phyloP scores from a whole-genome alignment of 2,888 invertebrate genomes.

The Eristalis arbustorum region DNA sequence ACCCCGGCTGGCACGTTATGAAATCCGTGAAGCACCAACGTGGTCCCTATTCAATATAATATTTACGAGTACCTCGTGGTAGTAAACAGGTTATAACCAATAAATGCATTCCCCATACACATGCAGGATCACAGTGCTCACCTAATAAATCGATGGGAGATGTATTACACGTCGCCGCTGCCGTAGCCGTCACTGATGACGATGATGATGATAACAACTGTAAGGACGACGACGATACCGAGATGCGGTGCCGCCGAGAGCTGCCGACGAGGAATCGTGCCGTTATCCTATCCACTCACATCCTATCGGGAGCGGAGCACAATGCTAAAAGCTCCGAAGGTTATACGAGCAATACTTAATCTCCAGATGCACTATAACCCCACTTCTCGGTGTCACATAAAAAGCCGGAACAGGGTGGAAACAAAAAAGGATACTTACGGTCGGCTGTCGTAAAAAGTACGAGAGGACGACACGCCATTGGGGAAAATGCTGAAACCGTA shows the following conservation, averaged over 20 bases:
- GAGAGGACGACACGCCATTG: constrained; percentile 38
- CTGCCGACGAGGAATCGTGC: constrained; percentile 46
- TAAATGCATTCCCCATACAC: constrained; percentile 52
- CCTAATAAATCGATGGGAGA: constrained; percentile 48
- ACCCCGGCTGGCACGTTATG: background rate
- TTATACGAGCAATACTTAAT: constrained; percentile 67
- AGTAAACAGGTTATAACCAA: constrained; percentile 65
- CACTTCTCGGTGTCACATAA: constrained; percentile 42
- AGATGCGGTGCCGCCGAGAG: background rate
- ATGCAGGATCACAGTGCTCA: constrained; percentile 36
- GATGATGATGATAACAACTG: background rate
- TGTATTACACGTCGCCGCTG: constrained; percentile 20
- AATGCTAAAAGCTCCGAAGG: constrained; percentile 64
- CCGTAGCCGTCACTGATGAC: background rate
- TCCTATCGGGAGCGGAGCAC: constrained; percentile 47
- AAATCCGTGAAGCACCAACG: background rate
- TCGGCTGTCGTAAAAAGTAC: constrained; percentile 42
- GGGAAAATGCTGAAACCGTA: constrained; percentile 62
- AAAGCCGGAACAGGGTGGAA: constrained; percentile 32
- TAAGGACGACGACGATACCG: background rate
- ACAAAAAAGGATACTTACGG: constrained; percentile 51
- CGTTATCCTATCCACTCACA: constrained; percentile 53
- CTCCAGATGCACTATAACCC: constrained; percentile 65
- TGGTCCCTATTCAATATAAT: constrained; percentile 43
- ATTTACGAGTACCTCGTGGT: constrained; percentile 43